These are phyloP conservation scores for Heterotis niloticus DNA, from an alignment of 2,113 vertebrate species.

Conservation along the genomic window DNA sequence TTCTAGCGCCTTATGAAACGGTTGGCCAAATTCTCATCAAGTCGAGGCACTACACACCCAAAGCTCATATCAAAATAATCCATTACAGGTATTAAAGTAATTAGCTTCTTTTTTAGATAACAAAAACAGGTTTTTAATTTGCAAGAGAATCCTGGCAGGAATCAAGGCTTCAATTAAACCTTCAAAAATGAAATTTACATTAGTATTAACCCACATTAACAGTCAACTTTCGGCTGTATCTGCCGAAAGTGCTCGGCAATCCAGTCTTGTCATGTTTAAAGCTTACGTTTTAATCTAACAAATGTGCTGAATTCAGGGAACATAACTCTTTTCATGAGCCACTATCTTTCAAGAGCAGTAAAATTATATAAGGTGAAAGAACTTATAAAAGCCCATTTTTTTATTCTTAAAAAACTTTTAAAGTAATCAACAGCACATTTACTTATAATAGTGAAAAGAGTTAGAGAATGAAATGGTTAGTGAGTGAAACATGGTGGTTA, in stretches of 20 bases:
- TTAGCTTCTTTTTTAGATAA: conserved; percentile 13
- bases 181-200: conserved; percentile 6
- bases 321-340: not conserved
- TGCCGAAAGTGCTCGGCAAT: not conserved
- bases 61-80: conserved; percentile 14
- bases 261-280: not conserved
- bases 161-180: conserved; percentile 2
- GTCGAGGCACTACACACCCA: conserved; percentile 1
- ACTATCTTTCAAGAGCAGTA: not conserved
- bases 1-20: not conserved
- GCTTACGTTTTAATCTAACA: not conserved
- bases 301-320: not conserved
- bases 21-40: not conserved
- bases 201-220: conserved; percentile 1
- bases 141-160: conserved; percentile 13
- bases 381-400: no score
- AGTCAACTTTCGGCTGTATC: not conserved
- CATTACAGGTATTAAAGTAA: conserved; percentile 20
- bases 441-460: no score
- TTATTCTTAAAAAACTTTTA: no score
- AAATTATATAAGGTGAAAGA: no score
- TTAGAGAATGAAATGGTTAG: no score
- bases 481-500: no score
- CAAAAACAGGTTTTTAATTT: conserved; percentile 26
- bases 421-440: no score